Base-by-base conservation (phyloP, 2,888 invertebrate species). In the Lasioglossum lativentre region DNA sequence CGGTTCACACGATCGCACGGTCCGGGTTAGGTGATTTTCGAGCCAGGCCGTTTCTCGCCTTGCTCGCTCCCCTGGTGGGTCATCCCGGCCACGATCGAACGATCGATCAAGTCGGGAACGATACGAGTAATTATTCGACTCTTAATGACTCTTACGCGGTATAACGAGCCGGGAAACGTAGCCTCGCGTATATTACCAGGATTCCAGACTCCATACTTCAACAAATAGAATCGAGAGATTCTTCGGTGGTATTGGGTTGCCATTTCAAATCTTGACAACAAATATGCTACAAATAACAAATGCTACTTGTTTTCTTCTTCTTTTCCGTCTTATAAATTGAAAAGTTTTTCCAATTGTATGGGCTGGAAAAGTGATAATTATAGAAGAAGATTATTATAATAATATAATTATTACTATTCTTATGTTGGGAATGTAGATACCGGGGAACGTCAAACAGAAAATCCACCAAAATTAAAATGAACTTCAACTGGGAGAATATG, bases 101-200 rank as follows among this genome's bases (percentile, higher is more conserved):
- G 91, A 91, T 91, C 90, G 90, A 91, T 91, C 91, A 91, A 90
- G 84, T 87, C 87, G 85, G 84, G 91, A 89, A 89, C 91, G 91
- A 91, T 91, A 91, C 90, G 91, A 89, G 90, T 91, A 91, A 91
- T 91, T 91, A 91, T 91, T 91, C 91, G 90, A 90, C 90, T 91
- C 91, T 89, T 91, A 91, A 91, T 91, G 90, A 91, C 89, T 91
- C 90, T 91, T 91, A 89, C 88, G 88, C 88, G 87, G 86, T 86
- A 84, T 88, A 90, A 90, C 89, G 90, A 89, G 88, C 56, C 87
- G 89, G 81, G 80, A 80, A 77, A 75, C 83, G 75, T 23, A 12
- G 70, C 38, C 68, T 23, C 23, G 38, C 16, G 30, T 16, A 30
- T 27, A 14, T 30, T 27, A 23, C 63, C 63, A 56, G 56, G n/a